Evolutionary conservation across 1,140 invertebrate species (phyloP), one percentile per base, ranked within the genome.

Genomic region (Aleiodes sp.): DNA sequence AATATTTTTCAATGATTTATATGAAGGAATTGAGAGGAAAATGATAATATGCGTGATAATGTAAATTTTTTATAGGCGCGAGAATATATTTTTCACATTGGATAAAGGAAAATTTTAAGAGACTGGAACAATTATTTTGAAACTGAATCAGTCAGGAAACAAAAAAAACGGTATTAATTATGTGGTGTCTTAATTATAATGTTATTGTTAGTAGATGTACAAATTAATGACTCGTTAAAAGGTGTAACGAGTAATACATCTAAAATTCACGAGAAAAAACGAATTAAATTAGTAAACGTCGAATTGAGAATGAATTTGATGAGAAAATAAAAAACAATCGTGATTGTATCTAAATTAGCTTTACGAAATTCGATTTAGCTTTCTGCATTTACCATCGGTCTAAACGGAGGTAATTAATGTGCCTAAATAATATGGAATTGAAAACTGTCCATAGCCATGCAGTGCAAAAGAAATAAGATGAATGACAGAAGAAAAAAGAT

Each of bases 1-100:
- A 41, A 65, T 70, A 71, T 71, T 67, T 71, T 67, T 65, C 31
- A 64, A 70, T 57, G 28, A 61, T 39, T 33, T 68, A 35, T 63
- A 61, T 35, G 10, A 35, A 52, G n/a, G 24, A 65, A 46, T 35
- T 63, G 28, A 28, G 7, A 19, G 4, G 12, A 33, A 29, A 46
- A 52, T 39, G 57, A 10, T 12, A 63, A 70, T 39, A 31, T 60
- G 31, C 57, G 39, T 29, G 52, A 65, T 61, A 46, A 62, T 70
- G 56, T 52, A 56, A 31, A 56, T 61, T 41, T 19, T 21, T 24
- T 46, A 37, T 21, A 29, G 26, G 39, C 6, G 33, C 60, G 37
- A 63, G 59, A 67, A 57, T 63, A 62, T 62, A 68, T 52, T 68
- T 68, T 68, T 68, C 56, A 68, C 39, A 2, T 43, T 61, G 35